Evolutionary conservation across 2,797 vertebrate genomes (phyloP).

Genomic region (Fistularia commersonii): DNA sequence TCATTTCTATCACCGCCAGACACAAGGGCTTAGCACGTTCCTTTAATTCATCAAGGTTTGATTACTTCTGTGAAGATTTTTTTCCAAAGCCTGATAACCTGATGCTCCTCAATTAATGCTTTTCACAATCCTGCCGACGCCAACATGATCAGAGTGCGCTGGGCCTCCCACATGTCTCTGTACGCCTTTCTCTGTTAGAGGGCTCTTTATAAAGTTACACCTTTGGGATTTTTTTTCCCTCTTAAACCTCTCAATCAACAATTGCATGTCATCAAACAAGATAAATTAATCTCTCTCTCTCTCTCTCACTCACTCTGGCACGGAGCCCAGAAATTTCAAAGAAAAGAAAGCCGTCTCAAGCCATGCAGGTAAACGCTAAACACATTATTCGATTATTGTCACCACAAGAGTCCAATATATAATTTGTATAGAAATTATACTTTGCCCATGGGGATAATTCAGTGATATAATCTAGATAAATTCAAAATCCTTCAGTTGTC

Average conservation of each 20-base stretch:
- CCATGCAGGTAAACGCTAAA: slow-evolving; percentile 9
- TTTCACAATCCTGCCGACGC: slow-evolving; percentile 65
- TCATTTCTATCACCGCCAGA: slow-evolving; percentile 67
- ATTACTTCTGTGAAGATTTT: slow-evolving; percentile 81
- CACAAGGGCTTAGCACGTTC: slow-evolving; percentile 74
- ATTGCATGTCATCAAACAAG: slow-evolving; percentile 52
- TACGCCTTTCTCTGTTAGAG: slow-evolving; percentile 42
- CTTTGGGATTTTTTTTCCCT: slow-evolving; percentile 49
- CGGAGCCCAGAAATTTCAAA: slow-evolving; percentile 34
- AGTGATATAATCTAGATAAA: not conserved
- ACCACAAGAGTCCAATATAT: not conserved
- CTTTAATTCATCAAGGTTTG: slow-evolving; percentile 83
- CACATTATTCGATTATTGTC: slow-evolving; percentile 4
- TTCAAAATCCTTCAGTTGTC: no score
- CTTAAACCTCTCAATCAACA: slow-evolving; percentile 39
- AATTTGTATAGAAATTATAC: slow-evolving; percentile 1
- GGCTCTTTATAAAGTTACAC: slow-evolving; percentile 57
- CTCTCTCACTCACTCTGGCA: slow-evolving; percentile 26
- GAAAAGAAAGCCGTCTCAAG: slow-evolving; percentile 14
- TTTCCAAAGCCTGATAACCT: slow-evolving; percentile 68
- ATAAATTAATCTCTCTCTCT: slow-evolving; percentile 46
- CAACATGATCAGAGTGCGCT: slow-evolving; percentile 52
- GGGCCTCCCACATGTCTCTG: slow-evolving; percentile 41
- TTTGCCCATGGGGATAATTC: not conserved
- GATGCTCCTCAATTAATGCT: slow-evolving; percentile 72